Evolutionary conservation across 2,797 vertebrate genomes (phyloP).

Genomic region (Notolabrus celidotus): DNA sequence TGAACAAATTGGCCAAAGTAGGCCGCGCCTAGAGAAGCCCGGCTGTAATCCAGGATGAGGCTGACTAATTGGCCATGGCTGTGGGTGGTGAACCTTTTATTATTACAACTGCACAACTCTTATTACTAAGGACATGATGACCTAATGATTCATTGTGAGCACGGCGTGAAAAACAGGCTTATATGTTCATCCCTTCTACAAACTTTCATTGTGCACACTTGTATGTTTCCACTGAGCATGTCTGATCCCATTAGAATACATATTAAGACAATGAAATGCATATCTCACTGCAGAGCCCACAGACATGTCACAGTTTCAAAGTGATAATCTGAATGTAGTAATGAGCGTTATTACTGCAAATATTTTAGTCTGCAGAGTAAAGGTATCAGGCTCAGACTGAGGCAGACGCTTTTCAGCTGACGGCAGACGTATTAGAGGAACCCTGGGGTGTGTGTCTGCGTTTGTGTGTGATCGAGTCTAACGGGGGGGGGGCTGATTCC

Average conservation of each 20-base stretch:
- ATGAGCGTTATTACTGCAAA: conserved; percentile 43
- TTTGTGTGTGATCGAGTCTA: conserved; percentile 15
- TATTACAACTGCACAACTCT: conserved; percentile 47
- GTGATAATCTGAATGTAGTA: conserved; percentile 34
- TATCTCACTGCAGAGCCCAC: conserved; percentile 18
- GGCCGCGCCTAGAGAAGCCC: conserved; percentile 32
- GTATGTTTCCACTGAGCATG: not conserved
- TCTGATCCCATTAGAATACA: not conserved
- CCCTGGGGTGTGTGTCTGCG: not conserved
- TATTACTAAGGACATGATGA: conserved; percentile 45
- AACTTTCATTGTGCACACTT: not conserved
- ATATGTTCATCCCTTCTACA: conserved; percentile 17
- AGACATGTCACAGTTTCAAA: conserved; percentile 34
- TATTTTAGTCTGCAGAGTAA: conserved; percentile 6
- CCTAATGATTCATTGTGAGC: conserved; percentile 39
- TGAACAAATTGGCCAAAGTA: conserved; percentile 22
- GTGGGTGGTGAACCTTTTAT: conserved; percentile 67
- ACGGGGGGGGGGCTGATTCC: conserved; percentile 18
- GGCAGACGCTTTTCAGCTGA: conserved; percentile 41
- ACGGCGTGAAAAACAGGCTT: conserved; percentile 35
- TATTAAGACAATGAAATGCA: conserved; percentile 19
- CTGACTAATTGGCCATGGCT: conserved; percentile 67
- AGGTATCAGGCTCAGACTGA: conserved; percentile 39
- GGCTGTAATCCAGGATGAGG: conserved; percentile 66
- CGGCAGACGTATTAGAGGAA: conserved; percentile 45